phyloP scores from a whole-genome alignment of 2,888 invertebrate genomes.

The Drosophila niveifrons region DNA sequence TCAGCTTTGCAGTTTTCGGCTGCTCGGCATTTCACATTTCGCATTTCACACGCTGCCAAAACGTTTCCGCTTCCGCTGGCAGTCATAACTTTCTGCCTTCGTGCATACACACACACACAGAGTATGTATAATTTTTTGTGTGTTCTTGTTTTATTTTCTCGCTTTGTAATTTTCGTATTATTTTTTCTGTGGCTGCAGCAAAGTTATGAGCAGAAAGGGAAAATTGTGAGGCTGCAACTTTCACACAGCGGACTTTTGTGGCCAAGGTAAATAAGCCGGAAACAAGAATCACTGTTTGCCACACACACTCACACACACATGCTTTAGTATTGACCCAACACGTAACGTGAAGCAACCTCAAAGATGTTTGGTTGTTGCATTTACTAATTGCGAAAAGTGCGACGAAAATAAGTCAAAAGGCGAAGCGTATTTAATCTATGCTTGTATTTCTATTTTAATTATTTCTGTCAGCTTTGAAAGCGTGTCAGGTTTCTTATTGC shows the following conservation, averaged over 20 bases:
- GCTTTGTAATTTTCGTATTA: background rate
- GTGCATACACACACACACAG: constrained; percentile 2
- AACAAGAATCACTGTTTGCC: constrained; percentile 38
- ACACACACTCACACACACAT: constrained; percentile 18
- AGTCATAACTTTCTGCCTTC: constrained; percentile 67
- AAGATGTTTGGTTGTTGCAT: constrained; percentile 13
- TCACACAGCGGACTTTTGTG: constrained; percentile 26
- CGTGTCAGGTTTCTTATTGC: constrained; percentile 25
- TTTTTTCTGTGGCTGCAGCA: constrained; percentile 16
- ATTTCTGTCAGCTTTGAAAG: constrained; percentile 24
- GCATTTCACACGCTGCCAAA: constrained; percentile 80
- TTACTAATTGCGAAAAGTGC: constrained; percentile 46
- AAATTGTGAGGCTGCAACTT: constrained; percentile 53
- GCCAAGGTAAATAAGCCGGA: constrained; percentile 64
- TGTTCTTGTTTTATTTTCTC: constrained; percentile 10
- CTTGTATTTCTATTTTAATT: constrained; percentile 22
- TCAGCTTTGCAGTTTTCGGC: constrained; percentile 58
- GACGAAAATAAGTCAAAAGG: background rate
- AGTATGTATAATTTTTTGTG: constrained; percentile 8
- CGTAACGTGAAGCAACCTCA: constrained; percentile 2
- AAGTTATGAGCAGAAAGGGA: constrained; percentile 48
- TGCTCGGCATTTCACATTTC: constrained; percentile 74
- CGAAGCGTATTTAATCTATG: constrained; percentile 9
- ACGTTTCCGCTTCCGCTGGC: constrained; percentile 74
- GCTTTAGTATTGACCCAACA: constrained; percentile 8